Percentiles rank a stretch among this genome's conserved stretches.
phyloP scores from a whole-genome alignment of 2,888 invertebrate genomes.

The Noctua pronuba region DNA sequence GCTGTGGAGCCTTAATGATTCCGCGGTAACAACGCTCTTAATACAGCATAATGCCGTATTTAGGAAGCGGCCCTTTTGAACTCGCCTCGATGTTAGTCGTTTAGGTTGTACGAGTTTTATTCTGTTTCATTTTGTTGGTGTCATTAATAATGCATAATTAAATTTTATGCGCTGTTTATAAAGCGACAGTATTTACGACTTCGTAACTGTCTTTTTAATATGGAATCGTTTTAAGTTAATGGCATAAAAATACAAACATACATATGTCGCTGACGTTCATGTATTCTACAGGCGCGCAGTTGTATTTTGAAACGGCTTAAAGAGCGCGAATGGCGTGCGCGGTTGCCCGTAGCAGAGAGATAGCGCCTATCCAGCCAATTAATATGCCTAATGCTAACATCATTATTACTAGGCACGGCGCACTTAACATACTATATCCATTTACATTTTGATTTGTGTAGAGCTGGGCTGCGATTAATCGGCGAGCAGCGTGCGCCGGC shows the following conservation, averaged over 20 bases:
- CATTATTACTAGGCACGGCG: conserved; percentile 89
- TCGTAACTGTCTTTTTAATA: conserved; percentile 58
- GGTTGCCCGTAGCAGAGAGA: conserved; percentile 81
- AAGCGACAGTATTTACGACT: conserved; percentile 70
- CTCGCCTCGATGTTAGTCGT: conserved; percentile 76
- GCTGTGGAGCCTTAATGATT: conserved; percentile 87
- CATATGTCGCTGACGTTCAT: conserved; percentile 9
- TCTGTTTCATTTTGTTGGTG: conserved; percentile 73
- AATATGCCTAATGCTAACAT: conserved; percentile 91
- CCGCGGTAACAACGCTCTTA: conserved; percentile 86
- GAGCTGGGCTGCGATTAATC: conserved; percentile 88
- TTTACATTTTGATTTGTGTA: conserved; percentile 90
- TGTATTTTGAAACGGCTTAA: conserved; percentile 72
- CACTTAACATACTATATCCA: conserved; percentile 90
- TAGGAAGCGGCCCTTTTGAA: conserved; percentile 88
- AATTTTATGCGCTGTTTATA: conserved; percentile 76
- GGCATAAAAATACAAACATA: conserved; percentile 47
- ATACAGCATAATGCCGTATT: conserved; percentile 86
- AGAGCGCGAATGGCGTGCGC: conserved; percentile 78
- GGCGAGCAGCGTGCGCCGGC: conserved; percentile 83
- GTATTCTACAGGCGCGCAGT: conserved; percentile 36
- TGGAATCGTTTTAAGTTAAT: conserved; percentile 31
- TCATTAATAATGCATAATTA: conserved; percentile 81
- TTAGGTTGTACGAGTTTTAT: conserved; percentile 78
- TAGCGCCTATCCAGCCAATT: conserved; percentile 88